Base-by-base conservation (phyloP, 2,113 vertebrate genomes). In the Xiphophorus hellerii region DNA sequence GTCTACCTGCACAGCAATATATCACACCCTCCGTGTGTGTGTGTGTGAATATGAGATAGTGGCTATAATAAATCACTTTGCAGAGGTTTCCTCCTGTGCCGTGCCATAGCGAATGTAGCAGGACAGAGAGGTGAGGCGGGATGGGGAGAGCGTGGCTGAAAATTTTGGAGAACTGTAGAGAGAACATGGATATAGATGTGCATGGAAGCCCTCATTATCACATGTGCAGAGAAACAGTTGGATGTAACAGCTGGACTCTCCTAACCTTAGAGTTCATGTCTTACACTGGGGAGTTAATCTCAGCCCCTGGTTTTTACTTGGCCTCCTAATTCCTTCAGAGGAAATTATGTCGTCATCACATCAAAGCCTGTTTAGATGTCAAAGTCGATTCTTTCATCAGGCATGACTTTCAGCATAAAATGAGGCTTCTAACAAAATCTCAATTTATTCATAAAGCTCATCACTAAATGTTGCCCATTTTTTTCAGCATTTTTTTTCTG, bases 1-100 rank as follows among this genome's bases (percentile, higher is more conserved):
- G 83, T 84, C 86, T 77, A 81, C 78, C 74, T 81, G 77, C 65
- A 29, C 54, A 3, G 81, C 80, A 42, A 89, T 88, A 4, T 33
- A 33, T 64, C 62, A 30, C 15, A 17, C 83, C 9, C 31, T 13
- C 8, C 67, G 31, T 66, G 64, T 27, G 33, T n/a, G 65, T 15
- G 37, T 28, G 37, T 15, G 61, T 2, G 28, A 15, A 27, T 63
- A 17, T 63, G 29, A 30, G 62, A 30, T 11, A 17, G 62, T 22
- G 13, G 9, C 33, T 65, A 17, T 58, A 58, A 58, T 58, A 58
- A 58, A 58, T 58, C 51, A 58, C 22, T 25, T 58, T 25, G 31
- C 30, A 48, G 44, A 1, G 44, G 44, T 20, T 84, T 80, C 67
- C 66, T 74, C 72, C 60, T 74, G 74, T 74, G 62, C 63, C 60